These are phyloP conservation scores for Chelonus formosanus DNA, from an alignment of 2,888 invertebrate genomes.

Conservation along the genomic window DNA sequence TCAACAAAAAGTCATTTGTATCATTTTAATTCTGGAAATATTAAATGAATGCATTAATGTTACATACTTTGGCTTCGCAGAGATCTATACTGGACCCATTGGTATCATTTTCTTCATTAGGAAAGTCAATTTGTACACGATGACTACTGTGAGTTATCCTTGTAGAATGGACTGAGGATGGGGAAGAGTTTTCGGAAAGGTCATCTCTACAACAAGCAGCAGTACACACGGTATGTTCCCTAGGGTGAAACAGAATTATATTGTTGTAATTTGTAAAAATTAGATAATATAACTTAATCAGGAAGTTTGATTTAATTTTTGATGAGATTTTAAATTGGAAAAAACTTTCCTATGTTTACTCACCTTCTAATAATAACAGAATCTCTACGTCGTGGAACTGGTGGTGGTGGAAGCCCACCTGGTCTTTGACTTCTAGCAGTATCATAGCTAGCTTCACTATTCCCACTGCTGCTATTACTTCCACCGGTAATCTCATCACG, in stretches of 20 bases:
- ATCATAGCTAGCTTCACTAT: conserved; percentile 60
- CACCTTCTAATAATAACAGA: conserved; percentile 54
- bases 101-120: conserved; percentile 52
- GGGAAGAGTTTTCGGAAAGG: conserved; percentile 59
- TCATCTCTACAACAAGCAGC: conserved; percentile 63
- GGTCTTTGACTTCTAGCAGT: conserved; percentile 53
- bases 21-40: too few relatives aligned
- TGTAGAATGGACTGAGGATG: conserved; percentile 56
- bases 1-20: too few relatives aligned
- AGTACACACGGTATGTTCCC: conserved; percentile 60
- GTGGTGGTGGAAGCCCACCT: conserved; percentile 59
- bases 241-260: conserved; percentile 37
- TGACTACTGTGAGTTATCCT: conserved; percentile 52
- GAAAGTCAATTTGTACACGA: conserved; percentile 53
- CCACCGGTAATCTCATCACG: conserved; percentile 53
- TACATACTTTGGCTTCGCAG: conserved; percentile 44
- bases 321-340: too few relatives aligned
- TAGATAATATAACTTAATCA: too few relatives aligned
- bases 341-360: background rate
- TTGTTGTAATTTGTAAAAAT: background rate
- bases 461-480: conserved; percentile 55
- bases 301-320: too few relatives aligned
- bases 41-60: too few relatives aligned
- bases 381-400: conserved; percentile 60
- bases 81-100: conserved; percentile 59